Evolutionary conservation across 2,888 invertebrate genomes (phyloP).

Genomic region (Trachelus tabidus): DNA sequence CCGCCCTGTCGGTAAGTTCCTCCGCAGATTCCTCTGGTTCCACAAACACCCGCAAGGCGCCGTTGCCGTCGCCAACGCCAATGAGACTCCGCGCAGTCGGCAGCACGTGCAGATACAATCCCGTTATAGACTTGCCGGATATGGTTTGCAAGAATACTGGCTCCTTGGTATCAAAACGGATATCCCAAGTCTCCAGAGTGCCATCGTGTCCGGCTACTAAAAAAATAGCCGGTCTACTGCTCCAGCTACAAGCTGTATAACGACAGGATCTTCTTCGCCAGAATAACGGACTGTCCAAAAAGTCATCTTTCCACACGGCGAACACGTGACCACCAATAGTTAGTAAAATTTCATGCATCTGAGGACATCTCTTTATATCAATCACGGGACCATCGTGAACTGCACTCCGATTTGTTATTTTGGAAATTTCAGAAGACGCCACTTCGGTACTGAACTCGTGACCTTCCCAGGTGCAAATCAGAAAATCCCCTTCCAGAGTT

Average conservation of each 20-base stretch:
- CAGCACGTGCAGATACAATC: conserved; percentile 70
- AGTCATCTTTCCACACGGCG: conserved; percentile 79
- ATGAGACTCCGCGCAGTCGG: conserved; percentile 70
- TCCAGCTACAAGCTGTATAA: conserved; percentile 79
- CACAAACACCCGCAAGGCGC: conserved; percentile 73
- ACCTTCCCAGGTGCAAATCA: conserved; percentile 73
- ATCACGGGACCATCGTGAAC: too few species aligned
- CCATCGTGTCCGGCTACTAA: too few species aligned
- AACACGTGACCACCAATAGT: conserved; percentile 82
- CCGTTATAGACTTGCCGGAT: conserved; percentile 74
- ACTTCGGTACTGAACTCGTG: conserved; percentile 73
- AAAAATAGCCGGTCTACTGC: conserved; percentile 78
- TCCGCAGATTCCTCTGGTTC: conserved; percentile 69
- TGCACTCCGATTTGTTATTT: too few species aligned
- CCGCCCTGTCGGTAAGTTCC: conserved; percentile 37
- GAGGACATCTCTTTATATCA: too few species aligned
- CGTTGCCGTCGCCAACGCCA: conserved; percentile 75
- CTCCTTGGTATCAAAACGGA: too few species aligned
- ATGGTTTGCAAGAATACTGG: conserved; percentile 74
- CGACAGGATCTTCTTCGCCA: conserved; percentile 72
- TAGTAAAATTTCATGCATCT: too few species aligned
- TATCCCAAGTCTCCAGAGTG: too few species aligned
- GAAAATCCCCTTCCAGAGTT: conserved; percentile 53
- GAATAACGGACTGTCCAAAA: conserved; percentile 71
- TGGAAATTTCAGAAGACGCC: conserved; percentile 69